Evolutionary conservation across 2,888 invertebrate species (phyloP).

Genomic region (Stenoptilia bipunctidactyla): DNA sequence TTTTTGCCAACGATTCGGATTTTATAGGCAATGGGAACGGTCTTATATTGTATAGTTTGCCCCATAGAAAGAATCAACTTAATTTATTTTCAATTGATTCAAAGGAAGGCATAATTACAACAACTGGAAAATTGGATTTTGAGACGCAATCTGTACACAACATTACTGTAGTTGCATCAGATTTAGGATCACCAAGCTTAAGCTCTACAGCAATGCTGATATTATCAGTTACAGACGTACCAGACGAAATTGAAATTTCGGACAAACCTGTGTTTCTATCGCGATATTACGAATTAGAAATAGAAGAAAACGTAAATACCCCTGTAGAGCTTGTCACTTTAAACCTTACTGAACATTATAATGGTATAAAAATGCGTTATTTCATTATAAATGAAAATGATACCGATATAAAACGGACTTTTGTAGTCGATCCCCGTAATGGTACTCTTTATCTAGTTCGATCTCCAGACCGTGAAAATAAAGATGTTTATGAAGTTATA

Average conservation of each 20-base stretch:
- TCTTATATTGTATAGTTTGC: slow-evolving; percentile 81
- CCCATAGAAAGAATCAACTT: slow-evolving; percentile 73
- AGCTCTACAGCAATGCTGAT: slow-evolving; percentile 82
- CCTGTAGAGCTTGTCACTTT: slow-evolving; percentile 82
- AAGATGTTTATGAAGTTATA: slow-evolving; percentile 73
- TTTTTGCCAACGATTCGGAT: slow-evolving; percentile 88
- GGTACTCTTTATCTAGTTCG: slow-evolving; percentile 81
- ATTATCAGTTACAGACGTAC: slow-evolving; percentile 76
- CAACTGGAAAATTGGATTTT: slow-evolving; percentile 79
- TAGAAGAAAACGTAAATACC: slow-evolving; percentile 83
- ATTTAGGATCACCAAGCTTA: slow-evolving; percentile 86
- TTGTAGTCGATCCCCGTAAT: slow-evolving; percentile 81
- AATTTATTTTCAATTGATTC: slow-evolving; percentile 85
- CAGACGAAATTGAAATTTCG: slow-evolving; percentile 65
- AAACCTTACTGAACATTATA: slow-evolving; percentile 79
- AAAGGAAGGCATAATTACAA: slow-evolving; percentile 85
- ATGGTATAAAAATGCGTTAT: slow-evolving; percentile 75
- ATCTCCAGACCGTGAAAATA: slow-evolving; percentile 81
- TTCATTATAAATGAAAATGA: slow-evolving; percentile 74
- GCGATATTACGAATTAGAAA: slow-evolving; percentile 84
- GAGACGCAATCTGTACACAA: slow-evolving; percentile 78
- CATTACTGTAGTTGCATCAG: slow-evolving; percentile 85
- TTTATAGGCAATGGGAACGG: slow-evolving; percentile 91
- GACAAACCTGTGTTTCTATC: slow-evolving; percentile 73
- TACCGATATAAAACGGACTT: slow-evolving; percentile 70